Conservation (phyloP, 92 coral and sea anemone species). For the Paramuricea clavata region DNA sequence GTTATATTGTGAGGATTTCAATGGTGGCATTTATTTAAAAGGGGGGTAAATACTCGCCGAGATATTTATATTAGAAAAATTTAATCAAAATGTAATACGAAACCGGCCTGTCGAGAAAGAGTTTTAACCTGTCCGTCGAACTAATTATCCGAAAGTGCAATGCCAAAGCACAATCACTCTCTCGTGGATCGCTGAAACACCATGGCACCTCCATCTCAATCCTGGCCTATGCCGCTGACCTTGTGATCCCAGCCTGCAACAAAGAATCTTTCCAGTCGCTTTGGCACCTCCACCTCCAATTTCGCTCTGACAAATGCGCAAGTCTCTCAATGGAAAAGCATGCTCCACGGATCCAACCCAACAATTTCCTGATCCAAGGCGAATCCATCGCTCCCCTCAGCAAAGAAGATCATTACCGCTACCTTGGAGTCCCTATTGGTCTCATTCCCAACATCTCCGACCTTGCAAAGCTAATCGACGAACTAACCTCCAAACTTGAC, state of each 20-base stretch:
- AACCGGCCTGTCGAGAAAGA: too few species aligned
- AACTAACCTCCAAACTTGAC: slow-evolving; percentile 24
- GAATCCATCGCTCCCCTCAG: background rate
- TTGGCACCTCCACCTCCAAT: slow-evolving; percentile 7
- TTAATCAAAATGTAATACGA: too few species aligned
- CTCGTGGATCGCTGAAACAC: background rate
- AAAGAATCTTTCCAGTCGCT: slow-evolving; percentile 12
- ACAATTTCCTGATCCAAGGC: background rate
- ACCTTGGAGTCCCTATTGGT: slow-evolving; percentile 56
- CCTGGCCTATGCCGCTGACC: slow-evolving; percentile 47
- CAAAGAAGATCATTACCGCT: slow-evolving; percentile 28
- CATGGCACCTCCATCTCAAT: slow-evolving; percentile 1
- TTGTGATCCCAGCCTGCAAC: slow-evolving; percentile 31
- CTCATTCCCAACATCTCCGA: background rate
- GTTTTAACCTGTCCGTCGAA: background rate
- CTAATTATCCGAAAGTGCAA: background rate
- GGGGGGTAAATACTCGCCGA: too few species aligned
- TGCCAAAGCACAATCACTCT: background rate
- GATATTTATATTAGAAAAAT: too few species aligned
- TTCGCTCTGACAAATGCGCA: slow-evolving; percentile 30
- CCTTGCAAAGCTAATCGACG: background rate
- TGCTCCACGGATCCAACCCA: background rate
- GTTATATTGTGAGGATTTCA: too few species aligned
- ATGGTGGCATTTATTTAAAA: too few species aligned
- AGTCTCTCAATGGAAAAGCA: slow-evolving; percentile 15